Evolutionary conservation across 2,888 invertebrate genomes (phyloP).

Genomic region (Spatulosminthurus flaviceps): DNA sequence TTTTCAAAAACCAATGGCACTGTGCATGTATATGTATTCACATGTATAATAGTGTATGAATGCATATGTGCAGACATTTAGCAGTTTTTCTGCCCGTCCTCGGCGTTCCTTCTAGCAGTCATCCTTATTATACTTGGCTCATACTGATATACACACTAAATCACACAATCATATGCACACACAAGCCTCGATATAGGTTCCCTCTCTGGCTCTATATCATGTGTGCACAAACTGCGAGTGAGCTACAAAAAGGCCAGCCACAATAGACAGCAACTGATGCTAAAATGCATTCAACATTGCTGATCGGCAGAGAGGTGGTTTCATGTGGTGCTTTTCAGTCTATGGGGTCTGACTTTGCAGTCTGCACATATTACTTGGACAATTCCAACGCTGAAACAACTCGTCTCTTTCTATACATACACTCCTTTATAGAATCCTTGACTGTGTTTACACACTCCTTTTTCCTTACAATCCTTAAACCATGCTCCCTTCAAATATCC

Average conservation of each 20-base stretch:
- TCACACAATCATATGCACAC: not conserved
- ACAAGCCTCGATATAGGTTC: slow-evolving; percentile 12
- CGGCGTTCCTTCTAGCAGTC: not conserved
- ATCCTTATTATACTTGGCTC: not conserved
- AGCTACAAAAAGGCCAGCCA: slow-evolving; percentile 28
- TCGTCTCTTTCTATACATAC: not conserved
- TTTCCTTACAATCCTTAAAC: slow-evolving; percentile 9
- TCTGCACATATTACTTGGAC: not conserved
- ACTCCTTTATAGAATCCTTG: not conserved
- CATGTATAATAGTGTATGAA: too few relatives aligned
- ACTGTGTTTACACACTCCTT: not conserved
- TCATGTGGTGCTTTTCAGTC: not conserved
- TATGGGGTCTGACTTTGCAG: not conserved
- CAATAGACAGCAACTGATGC: slow-evolving; percentile 11
- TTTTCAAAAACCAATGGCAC: slow-evolving; percentile 14
- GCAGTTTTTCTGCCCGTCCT: slow-evolving; percentile 10
- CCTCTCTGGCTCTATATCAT: not conserved
- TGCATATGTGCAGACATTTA: slow-evolving; percentile 9
- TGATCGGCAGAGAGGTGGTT: not conserved
- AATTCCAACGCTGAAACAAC: not conserved
- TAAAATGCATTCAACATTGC: slow-evolving; percentile 30
- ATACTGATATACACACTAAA: not conserved
- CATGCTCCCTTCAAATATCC: too few relatives aligned
- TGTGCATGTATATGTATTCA: not conserved
- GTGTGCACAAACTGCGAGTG: not conserved